Evolutionary conservation across 2,797 vertebrate species (phyloP), one percentile per base, ranked within the genome.

Genomic region (Gephyroberyx darwinii): DNA sequence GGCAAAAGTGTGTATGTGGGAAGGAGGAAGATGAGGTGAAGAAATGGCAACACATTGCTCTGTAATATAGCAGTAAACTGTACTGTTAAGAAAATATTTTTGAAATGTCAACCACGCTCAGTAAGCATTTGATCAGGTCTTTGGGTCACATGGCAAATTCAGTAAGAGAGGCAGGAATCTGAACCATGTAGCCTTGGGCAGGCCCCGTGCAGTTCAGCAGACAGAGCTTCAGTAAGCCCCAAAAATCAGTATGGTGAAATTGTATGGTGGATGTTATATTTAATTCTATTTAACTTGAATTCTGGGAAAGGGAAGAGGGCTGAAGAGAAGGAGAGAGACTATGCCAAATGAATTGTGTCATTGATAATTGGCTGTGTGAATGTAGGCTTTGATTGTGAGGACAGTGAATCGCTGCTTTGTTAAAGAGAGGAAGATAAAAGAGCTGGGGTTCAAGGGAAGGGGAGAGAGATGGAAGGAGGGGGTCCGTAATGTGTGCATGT

Each of bases 351-450:
- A 93, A 90, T 91, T 75, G 79, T 88, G 74, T 86, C 90, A 90
- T 90, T 92, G 87, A 89, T 85, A 85, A 86, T 84, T 81, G 74
- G 76, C 67, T 59, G 55, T 60, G 74, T 93, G 88, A 93, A 89
- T 92, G 89, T 87, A 33, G 77, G 84, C 89, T 89, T 92, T 93
- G 87, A 89, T 82, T 85, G 80, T 77, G 69, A 86, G 70, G 64
- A 85, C 74, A 86, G 74, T 84, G 83, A 88, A 88, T 79, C 54
- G 74, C 71, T 56, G 82, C 87, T 86, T 91, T 91, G 90, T 90
- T 86, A 54, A 68, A 26, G 50, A 65, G 39, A 80, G 77, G 61
- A 74, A 82, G 85, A 88, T 90, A 67, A 89, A 86, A 89, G 87
- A 58, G 71, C 78, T 77, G 51, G 71, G 53, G 30, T 77, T 60